These are phyloP conservation scores for Cryptotis parvus DNA, from an alignment of 2,113 vertebrate species.

Conservation along the genomic window DNA sequence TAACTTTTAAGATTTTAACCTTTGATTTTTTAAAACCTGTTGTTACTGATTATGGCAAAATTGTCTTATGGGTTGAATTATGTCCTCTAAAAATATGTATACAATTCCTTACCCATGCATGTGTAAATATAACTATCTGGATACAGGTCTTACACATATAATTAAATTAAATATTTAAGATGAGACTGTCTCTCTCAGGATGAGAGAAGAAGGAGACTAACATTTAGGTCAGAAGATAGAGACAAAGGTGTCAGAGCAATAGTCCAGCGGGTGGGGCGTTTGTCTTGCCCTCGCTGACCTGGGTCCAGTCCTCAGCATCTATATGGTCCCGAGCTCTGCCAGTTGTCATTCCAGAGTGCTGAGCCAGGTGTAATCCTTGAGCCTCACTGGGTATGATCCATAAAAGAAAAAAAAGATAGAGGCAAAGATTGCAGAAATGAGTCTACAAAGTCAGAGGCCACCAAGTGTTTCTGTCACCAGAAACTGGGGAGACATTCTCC, in stretches of 20 bases:
- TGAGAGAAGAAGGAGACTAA: background rate
- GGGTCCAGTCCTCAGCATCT: no score
- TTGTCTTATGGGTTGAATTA: background rate
- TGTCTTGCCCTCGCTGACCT: no score
- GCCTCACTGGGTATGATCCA: no score
- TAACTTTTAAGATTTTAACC: conserved; percentile 1
- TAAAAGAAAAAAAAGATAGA: no score
- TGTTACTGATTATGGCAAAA: background rate
- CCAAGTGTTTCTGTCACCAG: background rate
- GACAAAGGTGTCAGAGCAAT: no score
- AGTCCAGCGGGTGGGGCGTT: no score
- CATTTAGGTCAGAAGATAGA: background rate
- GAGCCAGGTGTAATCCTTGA: no score
- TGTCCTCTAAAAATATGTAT: background rate
- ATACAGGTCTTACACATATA: background rate
- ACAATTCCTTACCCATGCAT: background rate
- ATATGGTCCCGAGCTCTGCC: no score
- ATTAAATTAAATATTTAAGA: background rate
- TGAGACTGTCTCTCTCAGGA: background rate
- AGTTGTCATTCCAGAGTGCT: no score
- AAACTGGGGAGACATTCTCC: background rate
- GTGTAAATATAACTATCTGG: background rate
- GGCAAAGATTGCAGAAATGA: background rate
- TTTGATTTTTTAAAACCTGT: background rate
- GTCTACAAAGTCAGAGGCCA: background rate